These are phyloP conservation scores for Danaus plexippus DNA, from an alignment of 1,140 invertebrate species.

Conservation along the genomic window DNA sequence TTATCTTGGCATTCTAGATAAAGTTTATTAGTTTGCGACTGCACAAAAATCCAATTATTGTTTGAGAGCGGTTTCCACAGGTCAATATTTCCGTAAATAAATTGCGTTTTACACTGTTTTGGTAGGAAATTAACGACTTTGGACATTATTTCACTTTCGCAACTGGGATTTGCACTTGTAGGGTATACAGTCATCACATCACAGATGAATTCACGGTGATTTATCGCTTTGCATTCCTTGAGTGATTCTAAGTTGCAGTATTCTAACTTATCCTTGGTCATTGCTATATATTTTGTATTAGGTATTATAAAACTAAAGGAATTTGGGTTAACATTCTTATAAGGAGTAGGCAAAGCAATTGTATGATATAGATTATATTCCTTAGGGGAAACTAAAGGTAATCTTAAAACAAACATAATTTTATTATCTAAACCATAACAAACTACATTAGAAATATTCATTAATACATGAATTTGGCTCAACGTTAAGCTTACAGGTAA, in stretches of 20 bases:
- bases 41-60: conserved; percentile 16
- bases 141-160: conserved; percentile 12
- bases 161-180: conserved; percentile 11
- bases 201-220: conserved; percentile 3
- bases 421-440: too few relatives aligned
- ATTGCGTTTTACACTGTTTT: conserved; percentile 10
- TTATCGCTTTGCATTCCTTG: conserved; percentile 32
- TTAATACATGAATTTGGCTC: conserved; percentile 18
- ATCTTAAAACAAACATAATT: too few relatives aligned
- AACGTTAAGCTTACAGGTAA: conserved; percentile 17
- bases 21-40: conserved; percentile 5
- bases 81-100: not conserved
- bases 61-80: conserved; percentile 8
- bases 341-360: too few relatives aligned
- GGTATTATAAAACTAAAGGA: conserved; percentile 44
- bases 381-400: too few relatives aligned
- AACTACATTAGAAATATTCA: conserved; percentile 17
- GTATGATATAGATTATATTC: too few relatives aligned
- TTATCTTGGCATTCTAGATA: conserved; percentile 5
- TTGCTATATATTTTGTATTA: conserved; percentile 14
- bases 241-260: conserved; percentile 13
- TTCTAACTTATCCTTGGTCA: conserved; percentile 15
- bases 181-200: conserved; percentile 4
- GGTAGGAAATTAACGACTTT: not conserved
- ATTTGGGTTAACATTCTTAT: too few relatives aligned